A percentile compares a stretch with the other conserved stretches of the same genome.
These are phyloP conservation scores for Trimorus sp. DNA, from an alignment of 2,888 invertebrate species.

Conservation along the genomic window DNA sequence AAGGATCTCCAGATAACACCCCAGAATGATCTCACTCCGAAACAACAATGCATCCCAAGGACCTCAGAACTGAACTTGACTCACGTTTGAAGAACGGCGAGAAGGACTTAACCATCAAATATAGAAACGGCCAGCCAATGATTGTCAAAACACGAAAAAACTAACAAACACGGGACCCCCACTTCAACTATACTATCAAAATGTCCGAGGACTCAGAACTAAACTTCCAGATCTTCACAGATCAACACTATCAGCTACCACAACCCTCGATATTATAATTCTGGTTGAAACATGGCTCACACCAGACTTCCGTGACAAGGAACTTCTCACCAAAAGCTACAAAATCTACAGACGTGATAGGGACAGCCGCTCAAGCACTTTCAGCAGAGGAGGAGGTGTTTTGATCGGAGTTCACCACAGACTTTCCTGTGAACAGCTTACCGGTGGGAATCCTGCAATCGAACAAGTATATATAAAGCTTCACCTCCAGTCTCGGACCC, in stretches of 20 bases:
- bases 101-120: no score
- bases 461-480: conserved; percentile 4
- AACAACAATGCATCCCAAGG: no score
- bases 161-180: no score
- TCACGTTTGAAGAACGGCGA: no score
- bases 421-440: neutral
- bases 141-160: no score
- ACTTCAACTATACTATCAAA: no score
- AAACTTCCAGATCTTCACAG: no score
- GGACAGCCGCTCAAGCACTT: neutral
- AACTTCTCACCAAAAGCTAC: neutral
- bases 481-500: neutral
- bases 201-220: no score
- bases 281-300: conserved; percentile 29
- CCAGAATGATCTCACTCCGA: conserved; percentile 18
- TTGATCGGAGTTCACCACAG: neutral
- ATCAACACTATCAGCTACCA: no score
- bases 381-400: neutral
- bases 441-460: neutral
- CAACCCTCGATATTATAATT: no score
- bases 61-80: no score
- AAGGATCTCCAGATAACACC: neutral
- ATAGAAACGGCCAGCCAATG: no score
- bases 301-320: neutral
- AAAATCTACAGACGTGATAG: conserved; percentile 26